phyloP scores from a whole-genome alignment of 2,797 vertebrate genomes.

The Sebastes melanostomus region DNA sequence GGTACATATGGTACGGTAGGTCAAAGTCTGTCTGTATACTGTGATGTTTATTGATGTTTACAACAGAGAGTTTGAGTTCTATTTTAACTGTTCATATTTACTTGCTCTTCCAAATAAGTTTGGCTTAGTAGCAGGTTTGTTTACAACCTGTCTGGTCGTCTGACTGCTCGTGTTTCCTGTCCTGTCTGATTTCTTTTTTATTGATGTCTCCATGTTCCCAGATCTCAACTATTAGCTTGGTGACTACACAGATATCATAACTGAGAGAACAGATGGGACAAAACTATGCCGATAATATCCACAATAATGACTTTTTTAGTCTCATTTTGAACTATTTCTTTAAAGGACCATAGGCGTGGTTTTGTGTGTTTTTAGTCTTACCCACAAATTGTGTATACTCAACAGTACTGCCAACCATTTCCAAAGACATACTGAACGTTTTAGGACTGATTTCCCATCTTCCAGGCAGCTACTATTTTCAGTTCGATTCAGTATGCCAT shows the following conservation, averaged over 20 bases:
- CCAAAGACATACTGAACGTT: not conserved
- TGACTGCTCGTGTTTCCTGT: not conserved
- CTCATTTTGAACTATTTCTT: not conserved
- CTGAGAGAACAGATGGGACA: not conserved
- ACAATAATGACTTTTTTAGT: not conserved
- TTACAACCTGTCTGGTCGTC: not conserved
- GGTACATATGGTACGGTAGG: not conserved
- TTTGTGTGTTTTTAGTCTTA: not conserved
- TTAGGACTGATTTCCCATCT: not conserved
- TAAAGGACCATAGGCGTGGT: not conserved
- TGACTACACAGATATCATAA: not conserved
- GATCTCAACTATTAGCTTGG: not conserved
- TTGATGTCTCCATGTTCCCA: not conserved
- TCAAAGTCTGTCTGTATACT: not conserved
- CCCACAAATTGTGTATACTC: not conserved
- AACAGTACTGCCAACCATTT: not conserved
- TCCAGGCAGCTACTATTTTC: not conserved
- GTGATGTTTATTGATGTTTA: not conserved
- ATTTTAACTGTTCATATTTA: not conserved
- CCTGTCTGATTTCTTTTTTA: not conserved
- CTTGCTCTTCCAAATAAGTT: not conserved
- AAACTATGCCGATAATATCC: not conserved
- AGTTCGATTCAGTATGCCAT: not conserved
- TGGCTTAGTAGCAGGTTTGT: too few species aligned
- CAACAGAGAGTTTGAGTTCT: not conserved